phyloP scores from a whole-genome alignment of 2,888 invertebrate genomes.

The Mythimna impura region DNA sequence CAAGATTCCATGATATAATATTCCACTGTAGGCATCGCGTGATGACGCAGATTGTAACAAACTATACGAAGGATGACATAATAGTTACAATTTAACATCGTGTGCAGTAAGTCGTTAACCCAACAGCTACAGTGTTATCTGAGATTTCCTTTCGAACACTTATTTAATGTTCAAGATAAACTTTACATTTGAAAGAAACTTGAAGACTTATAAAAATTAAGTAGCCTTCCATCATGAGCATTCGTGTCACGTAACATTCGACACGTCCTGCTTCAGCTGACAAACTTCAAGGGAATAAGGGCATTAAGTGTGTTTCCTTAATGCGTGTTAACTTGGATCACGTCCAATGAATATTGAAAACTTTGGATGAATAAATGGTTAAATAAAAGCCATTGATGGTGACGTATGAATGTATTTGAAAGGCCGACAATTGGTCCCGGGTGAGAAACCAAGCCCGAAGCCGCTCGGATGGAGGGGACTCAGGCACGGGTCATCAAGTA shows the following conservation, averaged over 20 bases:
- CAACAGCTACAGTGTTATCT: conserved; percentile 27
- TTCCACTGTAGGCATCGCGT: conserved; percentile 16
- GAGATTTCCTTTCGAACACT: conserved; percentile 24
- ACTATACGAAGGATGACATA: conserved; percentile 40
- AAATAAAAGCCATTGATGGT: conserved; percentile 36
- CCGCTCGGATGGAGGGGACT: conserved; percentile 66
- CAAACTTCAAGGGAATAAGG: conserved; percentile 52
- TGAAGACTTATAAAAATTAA: conserved; percentile 33
- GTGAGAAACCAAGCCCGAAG: conserved; percentile 61
- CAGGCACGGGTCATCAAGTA: conserved; percentile 77
- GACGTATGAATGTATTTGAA: conserved; percentile 51
- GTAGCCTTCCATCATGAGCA: conserved; percentile 36
- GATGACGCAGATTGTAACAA: conserved; percentile 40
- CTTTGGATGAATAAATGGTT: conserved; percentile 31
- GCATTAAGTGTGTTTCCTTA: conserved; percentile 43
- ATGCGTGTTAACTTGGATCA: conserved; percentile 46
- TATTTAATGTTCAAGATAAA: conserved; percentile 47
- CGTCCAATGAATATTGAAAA: conserved; percentile 55
- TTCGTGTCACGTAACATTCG: conserved; percentile 62
- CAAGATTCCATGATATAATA: conserved; percentile 44
- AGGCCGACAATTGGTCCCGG: conserved; percentile 56
- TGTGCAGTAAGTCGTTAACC: conserved; percentile 39
- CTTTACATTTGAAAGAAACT: conserved; percentile 38
- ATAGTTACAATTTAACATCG: conserved; percentile 36
- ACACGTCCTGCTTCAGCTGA: conserved; percentile 58